Percentiles rank a stretch among this genome's conserved stretches.
These are phyloP conservation scores for Myiagra hebetior DNA, from an alignment of 2,113 vertebrate species.

Conservation along the genomic window DNA sequence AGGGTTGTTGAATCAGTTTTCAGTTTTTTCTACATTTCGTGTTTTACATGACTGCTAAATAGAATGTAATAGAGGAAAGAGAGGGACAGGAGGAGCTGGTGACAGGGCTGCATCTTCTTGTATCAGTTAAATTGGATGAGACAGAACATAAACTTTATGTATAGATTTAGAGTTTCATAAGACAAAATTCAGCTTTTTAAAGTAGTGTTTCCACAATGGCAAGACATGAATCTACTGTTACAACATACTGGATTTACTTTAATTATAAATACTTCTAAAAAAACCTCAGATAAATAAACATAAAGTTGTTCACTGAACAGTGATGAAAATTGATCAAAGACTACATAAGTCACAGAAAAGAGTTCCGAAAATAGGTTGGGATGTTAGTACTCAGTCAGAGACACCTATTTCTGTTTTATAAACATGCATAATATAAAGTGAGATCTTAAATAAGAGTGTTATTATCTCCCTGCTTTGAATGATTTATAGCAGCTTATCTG, in stretches of 20 bases:
- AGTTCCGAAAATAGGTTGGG: background rate
- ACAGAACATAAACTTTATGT: background rate
- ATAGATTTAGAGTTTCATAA: background rate
- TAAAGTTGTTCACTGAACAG: background rate
- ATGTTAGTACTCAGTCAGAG: background rate
- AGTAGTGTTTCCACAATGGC: background rate
- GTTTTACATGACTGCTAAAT: background rate
- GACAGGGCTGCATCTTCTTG: background rate
- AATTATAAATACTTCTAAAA: background rate
- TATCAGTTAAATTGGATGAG: background rate
- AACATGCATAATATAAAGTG: background rate
- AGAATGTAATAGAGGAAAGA: background rate
- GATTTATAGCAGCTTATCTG: background rate
- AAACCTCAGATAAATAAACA: background rate
- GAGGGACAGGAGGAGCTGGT: fast-evolving
- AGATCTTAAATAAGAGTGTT: background rate
- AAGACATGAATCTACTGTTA: background rate
- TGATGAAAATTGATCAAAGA: background rate
- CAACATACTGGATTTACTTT: background rate
- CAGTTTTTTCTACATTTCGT: background rate
- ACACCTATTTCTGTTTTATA: background rate
- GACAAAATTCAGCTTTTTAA: background rate
- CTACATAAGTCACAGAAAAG: background rate
- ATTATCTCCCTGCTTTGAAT: background rate
- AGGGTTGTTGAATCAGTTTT: background rate